These are phyloP conservation scores for Falco berigora DNA, from an alignment of 2,797 vertebrate genomes.

Conservation along the genomic window DNA sequence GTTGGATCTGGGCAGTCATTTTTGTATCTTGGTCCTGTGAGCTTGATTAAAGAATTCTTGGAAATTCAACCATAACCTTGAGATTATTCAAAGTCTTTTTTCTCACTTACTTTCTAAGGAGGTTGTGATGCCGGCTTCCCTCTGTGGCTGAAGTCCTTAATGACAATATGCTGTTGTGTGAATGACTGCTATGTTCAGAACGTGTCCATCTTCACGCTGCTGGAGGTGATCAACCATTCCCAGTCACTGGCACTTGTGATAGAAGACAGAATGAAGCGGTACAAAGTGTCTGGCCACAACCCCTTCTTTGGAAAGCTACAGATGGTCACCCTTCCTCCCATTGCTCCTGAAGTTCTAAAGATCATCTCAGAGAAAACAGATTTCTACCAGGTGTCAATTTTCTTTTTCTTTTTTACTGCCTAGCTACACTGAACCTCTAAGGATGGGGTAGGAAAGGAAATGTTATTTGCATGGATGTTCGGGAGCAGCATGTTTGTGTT, in stretches of 20 bases:
- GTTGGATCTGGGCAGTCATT: background rate
- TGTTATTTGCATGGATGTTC: background rate
- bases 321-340: slow-evolving; percentile 92
- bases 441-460: background rate
- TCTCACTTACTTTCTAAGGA: slow-evolving; percentile 53
- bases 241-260: slow-evolving; percentile 93
- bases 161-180: slow-evolving; percentile 90
- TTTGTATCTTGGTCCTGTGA: background rate
- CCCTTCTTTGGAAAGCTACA: slow-evolving; percentile 87
- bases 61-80: background rate
- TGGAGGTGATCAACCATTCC: slow-evolving; percentile 93
- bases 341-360: slow-evolving; percentile 80
- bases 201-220: slow-evolving; percentile 84
- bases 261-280: slow-evolving; percentile 89
- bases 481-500: background rate
- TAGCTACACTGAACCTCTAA: background rate
- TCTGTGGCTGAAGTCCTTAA: slow-evolving; percentile 87
- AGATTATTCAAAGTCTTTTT: background rate
- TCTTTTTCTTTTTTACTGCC: background rate
- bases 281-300: slow-evolving; percentile 80
- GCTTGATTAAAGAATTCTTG: background rate
- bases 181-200: slow-evolving; percentile 89
- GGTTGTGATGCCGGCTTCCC: slow-evolving; percentile 75
- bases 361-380: slow-evolving; percentile 86
- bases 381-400: slow-evolving; percentile 85